Conservation (phyloP, 1,140 invertebrate species). For the Anthonomus grandis region DNA sequence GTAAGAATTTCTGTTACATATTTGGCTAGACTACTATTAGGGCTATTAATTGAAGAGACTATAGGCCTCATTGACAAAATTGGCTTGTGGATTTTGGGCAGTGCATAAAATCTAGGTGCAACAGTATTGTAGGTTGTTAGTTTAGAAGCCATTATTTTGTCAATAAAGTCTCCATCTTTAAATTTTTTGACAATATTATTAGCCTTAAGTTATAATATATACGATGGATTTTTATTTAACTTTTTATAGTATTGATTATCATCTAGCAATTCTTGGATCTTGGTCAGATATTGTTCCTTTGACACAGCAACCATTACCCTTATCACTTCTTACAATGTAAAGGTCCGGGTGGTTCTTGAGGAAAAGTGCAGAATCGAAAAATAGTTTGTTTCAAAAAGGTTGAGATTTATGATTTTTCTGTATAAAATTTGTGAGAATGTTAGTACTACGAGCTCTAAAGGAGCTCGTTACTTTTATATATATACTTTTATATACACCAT, state of each 20-base stretch:
- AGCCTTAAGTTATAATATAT: conserved; percentile 5
- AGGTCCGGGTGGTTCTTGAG: conserved; percentile 5
- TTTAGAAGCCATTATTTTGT: not conserved
- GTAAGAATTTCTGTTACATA: conserved; percentile 17
- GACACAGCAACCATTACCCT: too few species aligned
- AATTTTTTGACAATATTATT: conserved; percentile 3
- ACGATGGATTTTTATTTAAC: conserved; percentile 5
- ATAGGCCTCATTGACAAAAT: conserved; percentile 10
- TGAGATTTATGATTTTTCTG: not conserved
- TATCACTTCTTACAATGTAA: conserved; percentile 5
- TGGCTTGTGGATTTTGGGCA: conserved; percentile 15
- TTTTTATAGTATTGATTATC: not conserved
- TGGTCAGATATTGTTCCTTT: not conserved
- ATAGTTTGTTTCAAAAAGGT: not conserved
- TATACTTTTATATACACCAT: too few species aligned
- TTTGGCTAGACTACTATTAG: conserved; percentile 11
- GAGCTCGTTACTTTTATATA: too few species aligned
- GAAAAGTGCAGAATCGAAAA: conserved; percentile 1
- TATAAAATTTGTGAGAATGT: conserved; percentile 5
- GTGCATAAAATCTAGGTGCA: conserved; percentile 4
- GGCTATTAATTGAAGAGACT: conserved; percentile 10
- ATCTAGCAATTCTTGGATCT: not conserved
- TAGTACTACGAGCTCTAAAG: conserved; percentile 1
- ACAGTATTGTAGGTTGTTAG: conserved; percentile 8
- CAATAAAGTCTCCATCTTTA: conserved; percentile 7